A percentile compares a stretch with the other conserved stretches of the same genome.
phyloP scores from a whole-genome alignment of 2,797 vertebrate genomes.

The Brachyrhaphis roseni region DNA sequence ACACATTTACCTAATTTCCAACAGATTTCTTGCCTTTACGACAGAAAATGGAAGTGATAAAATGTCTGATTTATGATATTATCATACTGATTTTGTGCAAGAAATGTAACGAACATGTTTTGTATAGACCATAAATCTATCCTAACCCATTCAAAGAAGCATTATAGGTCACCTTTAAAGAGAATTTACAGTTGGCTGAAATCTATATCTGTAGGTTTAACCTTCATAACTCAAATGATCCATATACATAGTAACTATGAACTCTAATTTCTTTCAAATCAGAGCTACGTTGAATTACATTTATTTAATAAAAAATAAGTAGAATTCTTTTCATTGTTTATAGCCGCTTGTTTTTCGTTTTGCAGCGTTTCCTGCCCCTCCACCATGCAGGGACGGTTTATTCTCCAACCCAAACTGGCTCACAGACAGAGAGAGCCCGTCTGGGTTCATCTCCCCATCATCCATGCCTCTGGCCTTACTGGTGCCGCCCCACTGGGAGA shows the following conservation, averaged over 20 bases:
- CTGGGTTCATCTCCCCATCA: slow-evolving; percentile 34
- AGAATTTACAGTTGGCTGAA: neutral
- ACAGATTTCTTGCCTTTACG: neutral
- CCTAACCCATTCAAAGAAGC: no score
- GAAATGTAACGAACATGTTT: no score
- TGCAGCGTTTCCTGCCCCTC: slow-evolving; percentile 35
- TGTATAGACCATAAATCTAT: no score
- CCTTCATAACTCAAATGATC: neutral
- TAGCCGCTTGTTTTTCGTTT: neutral
- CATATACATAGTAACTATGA: neutral
- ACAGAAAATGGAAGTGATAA: neutral
- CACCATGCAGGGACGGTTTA: slow-evolving; percentile 52
- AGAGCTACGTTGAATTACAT: neutral
- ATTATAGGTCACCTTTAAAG: no score
- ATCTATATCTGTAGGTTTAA: neutral
- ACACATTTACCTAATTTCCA: neutral
- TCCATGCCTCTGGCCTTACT: slow-evolving; percentile 45
- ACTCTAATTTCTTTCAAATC: neutral
- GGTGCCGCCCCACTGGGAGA: slow-evolving; percentile 43
- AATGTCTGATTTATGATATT: neutral
- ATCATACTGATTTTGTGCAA: neutral
- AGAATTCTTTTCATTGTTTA: neutral
- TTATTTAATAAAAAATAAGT: neutral
- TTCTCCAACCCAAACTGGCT: slow-evolving; percentile 26
- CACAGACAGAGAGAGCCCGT: slow-evolving; percentile 19